phyloP scores from a whole-genome alignment of 2,113 vertebrate species.

The Ptilonorhynchus violaceus region DNA sequence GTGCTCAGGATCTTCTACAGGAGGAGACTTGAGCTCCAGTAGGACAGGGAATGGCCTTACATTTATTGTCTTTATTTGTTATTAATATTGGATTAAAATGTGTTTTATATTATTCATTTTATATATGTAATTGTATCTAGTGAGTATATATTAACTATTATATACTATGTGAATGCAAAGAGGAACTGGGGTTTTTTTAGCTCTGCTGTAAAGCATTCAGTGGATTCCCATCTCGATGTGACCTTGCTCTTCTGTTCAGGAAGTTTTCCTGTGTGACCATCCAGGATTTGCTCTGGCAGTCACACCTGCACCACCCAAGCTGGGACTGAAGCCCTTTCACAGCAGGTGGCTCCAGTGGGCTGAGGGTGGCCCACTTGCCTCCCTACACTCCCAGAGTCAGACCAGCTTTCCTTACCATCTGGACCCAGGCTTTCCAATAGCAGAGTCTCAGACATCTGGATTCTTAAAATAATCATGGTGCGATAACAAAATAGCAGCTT shows the following conservation, averaged over 20 bases:
- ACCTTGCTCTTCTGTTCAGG: background rate
- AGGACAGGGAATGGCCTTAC: background rate
- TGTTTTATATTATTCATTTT: background rate
- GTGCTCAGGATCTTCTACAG: fast-evolving
- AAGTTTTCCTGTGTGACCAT: background rate
- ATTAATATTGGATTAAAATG: background rate
- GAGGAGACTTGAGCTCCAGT: fast-evolving
- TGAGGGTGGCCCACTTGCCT: fast-evolving
- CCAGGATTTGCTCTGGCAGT: background rate
- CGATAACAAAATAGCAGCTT: background rate
- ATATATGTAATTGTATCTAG: background rate
- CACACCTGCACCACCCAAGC: background rate
- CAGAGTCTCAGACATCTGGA: background rate
- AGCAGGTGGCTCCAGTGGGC: background rate
- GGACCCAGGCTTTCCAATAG: background rate
- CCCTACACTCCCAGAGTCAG: background rate
- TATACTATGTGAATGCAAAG: background rate
- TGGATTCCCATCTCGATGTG: background rate
- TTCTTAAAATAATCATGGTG: background rate
- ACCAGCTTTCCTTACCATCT: background rate
- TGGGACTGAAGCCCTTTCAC: fast-evolving
- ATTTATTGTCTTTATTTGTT: background rate
- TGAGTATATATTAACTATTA: background rate
- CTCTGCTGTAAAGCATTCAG: background rate
- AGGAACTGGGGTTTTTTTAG: background rate